Conservation (phyloP, 2,888 invertebrate species). For the Rhagonycha fulva region DNA sequence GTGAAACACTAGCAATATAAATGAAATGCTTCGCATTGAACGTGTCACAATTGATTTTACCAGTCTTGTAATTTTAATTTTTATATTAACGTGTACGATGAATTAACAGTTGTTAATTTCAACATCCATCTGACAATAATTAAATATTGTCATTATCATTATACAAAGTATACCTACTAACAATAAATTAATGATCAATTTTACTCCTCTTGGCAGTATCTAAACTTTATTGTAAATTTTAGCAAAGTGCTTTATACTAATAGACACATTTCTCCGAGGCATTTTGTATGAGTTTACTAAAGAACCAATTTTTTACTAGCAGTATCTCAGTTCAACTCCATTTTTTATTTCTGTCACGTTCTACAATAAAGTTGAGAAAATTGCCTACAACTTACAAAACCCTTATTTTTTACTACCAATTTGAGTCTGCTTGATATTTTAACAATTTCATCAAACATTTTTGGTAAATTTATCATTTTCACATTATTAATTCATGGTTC, state of each 20-base stretch:
- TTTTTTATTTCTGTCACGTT: not conserved
- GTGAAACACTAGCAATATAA: no score
- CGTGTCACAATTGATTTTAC: no score
- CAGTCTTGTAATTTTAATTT: no score
- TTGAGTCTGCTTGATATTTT: not conserved
- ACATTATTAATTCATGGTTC: not conserved
- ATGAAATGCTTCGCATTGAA: no score
- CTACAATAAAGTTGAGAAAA: not conserved
- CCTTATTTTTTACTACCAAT: not conserved
- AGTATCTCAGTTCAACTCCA: not conserved
- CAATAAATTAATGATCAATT: not conserved
- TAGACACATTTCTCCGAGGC: not conserved
- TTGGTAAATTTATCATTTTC: not conserved
- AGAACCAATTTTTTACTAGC: not conserved
- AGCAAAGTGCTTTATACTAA: not conserved
- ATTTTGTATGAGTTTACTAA: not conserved
- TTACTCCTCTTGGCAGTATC: not conserved
- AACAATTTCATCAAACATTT: not conserved
- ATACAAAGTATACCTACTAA: not conserved
- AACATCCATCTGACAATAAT: not conserved
- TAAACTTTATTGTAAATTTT: not conserved
- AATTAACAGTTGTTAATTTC: not conserved
- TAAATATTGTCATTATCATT: not conserved
- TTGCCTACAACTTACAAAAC: not conserved
- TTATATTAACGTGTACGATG: not conserved